Evolutionary conservation across 2,888 invertebrate species (phyloP), one percentile per base, ranked within the genome.

Genomic region (Polylopha cassiicola): DNA sequence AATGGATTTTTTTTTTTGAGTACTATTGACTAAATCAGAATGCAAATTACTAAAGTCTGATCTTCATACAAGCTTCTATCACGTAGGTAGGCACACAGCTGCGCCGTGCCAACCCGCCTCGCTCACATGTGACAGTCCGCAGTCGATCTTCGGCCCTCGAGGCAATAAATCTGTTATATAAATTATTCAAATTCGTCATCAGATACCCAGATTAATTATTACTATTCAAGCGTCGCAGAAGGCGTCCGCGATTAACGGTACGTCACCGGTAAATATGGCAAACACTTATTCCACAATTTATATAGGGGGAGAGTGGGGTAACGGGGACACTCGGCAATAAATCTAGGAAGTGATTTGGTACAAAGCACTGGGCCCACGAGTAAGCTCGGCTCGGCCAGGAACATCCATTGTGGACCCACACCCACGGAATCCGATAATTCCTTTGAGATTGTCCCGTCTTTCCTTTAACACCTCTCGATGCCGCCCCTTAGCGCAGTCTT

Each of bases 231-330:
- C 65, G n/a, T n/a, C n/a, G 51, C 79, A 79, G 77, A 73, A 78
- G 80, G 78, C 69, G 63, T 64, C 68, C 51, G 66, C 74, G 79
- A 81, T 81, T 80, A 78, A 79, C 76, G 72, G 79, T 68, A 80
- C 78, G 80, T 82, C 84, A 81, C 79, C 71, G 61, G 78, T 82
- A 84, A 85, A 84, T 84, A 84, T 84, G 81, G 80, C 73, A 80
- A 41, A 82, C 81, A 84, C 81, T 84, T 81, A 80, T 81, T 82
- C 69, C 65, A 72, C 74, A 70, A 85, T 84, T 84, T 82, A 81
- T 84, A 68, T 64, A 52, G 70, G 63, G 75, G 74, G 74, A 68
- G 66, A 70, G 65, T 68, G 77, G 80, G 79, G 76, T 66, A 70
- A 71, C 60, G 69, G 76, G 73, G 77, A 73, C 72, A 71, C 54